phyloP scores from a whole-genome alignment of 30 jellyfish, hydroid and myxozoan species.

The Pelagia noctiluca region DNA sequence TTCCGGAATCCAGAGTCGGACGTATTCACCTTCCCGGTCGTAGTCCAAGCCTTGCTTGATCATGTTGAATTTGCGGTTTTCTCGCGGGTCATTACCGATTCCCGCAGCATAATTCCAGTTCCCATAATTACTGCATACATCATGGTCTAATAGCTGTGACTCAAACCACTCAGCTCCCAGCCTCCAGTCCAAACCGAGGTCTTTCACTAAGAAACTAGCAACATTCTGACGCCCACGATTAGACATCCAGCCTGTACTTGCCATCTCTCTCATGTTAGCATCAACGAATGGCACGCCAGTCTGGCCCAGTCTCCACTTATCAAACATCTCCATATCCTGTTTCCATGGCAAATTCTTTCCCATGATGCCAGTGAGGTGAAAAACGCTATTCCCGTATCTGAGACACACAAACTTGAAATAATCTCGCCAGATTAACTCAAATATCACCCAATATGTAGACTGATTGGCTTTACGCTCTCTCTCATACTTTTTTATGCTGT shows the following conservation, averaged over 20 bases:
- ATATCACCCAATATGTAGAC: constrained; percentile 81
- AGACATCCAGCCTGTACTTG: constrained; percentile 86
- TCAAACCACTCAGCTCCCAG: constrained; percentile 93
- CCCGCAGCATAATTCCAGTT: constrained; percentile 88
- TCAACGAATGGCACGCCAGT: constrained; percentile 89
- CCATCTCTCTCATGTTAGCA: constrained; percentile 80
- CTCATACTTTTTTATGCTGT: constrained; percentile 31
- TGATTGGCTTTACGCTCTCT: constrained; percentile 27
- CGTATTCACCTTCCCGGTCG: constrained; percentile 74
- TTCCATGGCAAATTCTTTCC: constrained; percentile 69
- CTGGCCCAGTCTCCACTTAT: constrained; percentile 73
- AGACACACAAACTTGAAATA: constrained; percentile 69
- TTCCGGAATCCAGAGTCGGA: constrained; percentile 75
- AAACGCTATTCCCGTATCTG: constrained; percentile 66
- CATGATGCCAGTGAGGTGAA: constrained; percentile 62
- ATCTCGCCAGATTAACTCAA: constrained; percentile 83
- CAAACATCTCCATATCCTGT: constrained; percentile 48
- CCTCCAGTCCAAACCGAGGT: constrained; percentile 82
- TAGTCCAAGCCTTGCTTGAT: constrained; percentile 76
- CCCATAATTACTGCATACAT: constrained; percentile 85
- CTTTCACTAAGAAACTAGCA: constrained; percentile 76
- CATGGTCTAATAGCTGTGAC: constrained; percentile 76
- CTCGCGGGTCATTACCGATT: constrained; percentile 86
- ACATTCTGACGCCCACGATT: constrained; percentile 85
- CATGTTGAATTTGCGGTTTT: constrained; percentile 73